phyloP scores from a whole-genome alignment of 2,113 vertebrate species.

The Clarias magur region DNA sequence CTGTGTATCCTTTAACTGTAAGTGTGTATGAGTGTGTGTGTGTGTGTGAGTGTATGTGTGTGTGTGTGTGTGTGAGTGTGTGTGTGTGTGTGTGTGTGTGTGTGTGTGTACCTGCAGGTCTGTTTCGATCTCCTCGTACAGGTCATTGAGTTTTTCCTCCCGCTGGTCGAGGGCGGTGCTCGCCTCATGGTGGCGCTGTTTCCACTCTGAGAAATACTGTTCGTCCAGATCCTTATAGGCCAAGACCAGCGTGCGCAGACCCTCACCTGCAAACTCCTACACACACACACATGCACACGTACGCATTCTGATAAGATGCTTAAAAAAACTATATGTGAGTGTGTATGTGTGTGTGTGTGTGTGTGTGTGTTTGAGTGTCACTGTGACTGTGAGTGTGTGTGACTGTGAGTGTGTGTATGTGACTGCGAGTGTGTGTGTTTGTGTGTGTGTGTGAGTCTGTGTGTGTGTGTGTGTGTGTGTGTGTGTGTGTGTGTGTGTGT shows the following conservation, averaged over 20 bases:
- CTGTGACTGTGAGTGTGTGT: no score
- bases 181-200: conserved; percentile 80
- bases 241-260: conserved; percentile 85
- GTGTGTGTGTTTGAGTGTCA: no score
- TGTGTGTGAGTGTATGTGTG: no score
- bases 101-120: conserved; percentile 79
- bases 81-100: conserved; percentile 2
- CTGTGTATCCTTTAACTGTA: no score
- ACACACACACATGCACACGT: conserved; percentile 31
- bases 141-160: conserved; percentile 75
- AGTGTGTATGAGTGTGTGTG: conserved; percentile 5
- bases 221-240: conserved; percentile 86
- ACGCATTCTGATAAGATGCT: neutral
- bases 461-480: no score
- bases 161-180: conserved; percentile 78
- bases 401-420: no score
- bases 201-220: conserved; percentile 80
- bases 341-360: no score
- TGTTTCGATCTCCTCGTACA: conserved; percentile 91
- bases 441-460: no score
- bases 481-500: no score
- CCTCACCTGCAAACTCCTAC: conserved; percentile 92
- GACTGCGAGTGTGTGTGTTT: no score
- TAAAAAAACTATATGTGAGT: neutral
- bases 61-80: conserved; percentile 18